Conservation (phyloP, 1,140 invertebrate genomes). For the Bombus huntii region DNA sequence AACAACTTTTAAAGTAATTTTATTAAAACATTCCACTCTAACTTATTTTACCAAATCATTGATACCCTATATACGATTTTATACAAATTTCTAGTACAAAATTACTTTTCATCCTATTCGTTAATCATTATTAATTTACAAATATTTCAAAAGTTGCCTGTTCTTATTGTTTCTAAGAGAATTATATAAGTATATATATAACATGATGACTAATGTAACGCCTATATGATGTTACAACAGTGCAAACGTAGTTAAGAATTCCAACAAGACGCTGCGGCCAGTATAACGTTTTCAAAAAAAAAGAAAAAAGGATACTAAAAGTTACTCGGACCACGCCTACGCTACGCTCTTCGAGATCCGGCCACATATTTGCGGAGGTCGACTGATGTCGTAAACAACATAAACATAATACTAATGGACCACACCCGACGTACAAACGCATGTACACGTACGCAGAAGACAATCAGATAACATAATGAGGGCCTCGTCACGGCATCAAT, state of each 20-base stretch:
- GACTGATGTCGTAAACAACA: constrained; percentile 71
- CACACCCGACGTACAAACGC: constrained; percentile 65
- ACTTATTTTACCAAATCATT: not conserved
- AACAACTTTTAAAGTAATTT: no score
- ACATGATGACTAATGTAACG: not conserved
- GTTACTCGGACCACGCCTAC: constrained; percentile 61
- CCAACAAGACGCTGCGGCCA: constrained; percentile 58
- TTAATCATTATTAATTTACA: not conserved
- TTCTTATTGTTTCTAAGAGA: no score
- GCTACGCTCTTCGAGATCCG: constrained; percentile 66
- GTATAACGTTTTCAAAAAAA: constrained; percentile 56
- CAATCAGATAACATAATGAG: no score
- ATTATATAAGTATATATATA: no score
- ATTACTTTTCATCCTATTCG: not conserved
- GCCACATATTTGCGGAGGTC: constrained; percentile 72
- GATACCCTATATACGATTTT: not conserved
- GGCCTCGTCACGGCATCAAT: constrained; percentile 13
- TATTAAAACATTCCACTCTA: not conserved
- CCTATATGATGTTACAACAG: not conserved
- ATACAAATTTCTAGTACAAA: not conserved
- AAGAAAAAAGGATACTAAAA: constrained; percentile 47
- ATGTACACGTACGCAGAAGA: not conserved
- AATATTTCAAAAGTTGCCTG: no score
- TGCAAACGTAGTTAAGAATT: constrained; percentile 44
- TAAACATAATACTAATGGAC: constrained; percentile 68